phyloP scores from a whole-genome alignment of 1,140 invertebrate genomes.

The Drosophila bocqueti region DNA sequence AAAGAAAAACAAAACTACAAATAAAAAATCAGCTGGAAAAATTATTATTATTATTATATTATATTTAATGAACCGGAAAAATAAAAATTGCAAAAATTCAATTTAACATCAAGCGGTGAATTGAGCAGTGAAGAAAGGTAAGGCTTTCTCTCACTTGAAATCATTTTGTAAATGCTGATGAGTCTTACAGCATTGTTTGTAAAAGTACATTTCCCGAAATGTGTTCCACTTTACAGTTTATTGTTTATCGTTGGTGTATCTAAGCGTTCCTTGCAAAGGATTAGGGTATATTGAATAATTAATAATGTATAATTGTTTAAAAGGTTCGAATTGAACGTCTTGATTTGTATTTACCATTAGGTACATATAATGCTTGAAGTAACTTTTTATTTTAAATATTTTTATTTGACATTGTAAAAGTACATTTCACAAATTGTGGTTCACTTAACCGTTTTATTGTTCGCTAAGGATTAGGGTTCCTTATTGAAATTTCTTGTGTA shows the following conservation, averaged over 20 bases:
- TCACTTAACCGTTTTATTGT: neutral
- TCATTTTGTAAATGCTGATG: conserved; percentile 1
- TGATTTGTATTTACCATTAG: neutral
- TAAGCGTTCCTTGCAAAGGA: no score
- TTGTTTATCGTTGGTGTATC: neutral
- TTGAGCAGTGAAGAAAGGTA: conserved; percentile 18
- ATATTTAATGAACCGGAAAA: conserved; percentile 82
- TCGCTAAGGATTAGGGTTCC: no score
- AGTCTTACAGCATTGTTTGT: neutral
- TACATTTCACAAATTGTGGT: neutral
- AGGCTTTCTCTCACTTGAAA: conserved; percentile 17
- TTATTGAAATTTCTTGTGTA: no score
- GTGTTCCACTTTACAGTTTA: neutral
- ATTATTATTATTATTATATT: conserved; percentile 84
- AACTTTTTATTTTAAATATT: neutral
- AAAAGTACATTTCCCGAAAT: neutral
- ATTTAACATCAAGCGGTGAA: conserved; percentile 45
- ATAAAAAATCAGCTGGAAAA: conserved; percentile 83
- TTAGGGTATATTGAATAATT: no score
- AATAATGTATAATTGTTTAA: no score
- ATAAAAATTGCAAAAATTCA: conserved; percentile 83
- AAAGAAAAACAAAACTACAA: conserved; percentile 77
- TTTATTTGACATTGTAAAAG: neutral
- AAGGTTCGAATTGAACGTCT: neutral
- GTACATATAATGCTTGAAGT: neutral